These are phyloP conservation scores for Ormyrus nitidulus DNA, from an alignment of 2,888 invertebrate species.

Conservation along the genomic window DNA sequence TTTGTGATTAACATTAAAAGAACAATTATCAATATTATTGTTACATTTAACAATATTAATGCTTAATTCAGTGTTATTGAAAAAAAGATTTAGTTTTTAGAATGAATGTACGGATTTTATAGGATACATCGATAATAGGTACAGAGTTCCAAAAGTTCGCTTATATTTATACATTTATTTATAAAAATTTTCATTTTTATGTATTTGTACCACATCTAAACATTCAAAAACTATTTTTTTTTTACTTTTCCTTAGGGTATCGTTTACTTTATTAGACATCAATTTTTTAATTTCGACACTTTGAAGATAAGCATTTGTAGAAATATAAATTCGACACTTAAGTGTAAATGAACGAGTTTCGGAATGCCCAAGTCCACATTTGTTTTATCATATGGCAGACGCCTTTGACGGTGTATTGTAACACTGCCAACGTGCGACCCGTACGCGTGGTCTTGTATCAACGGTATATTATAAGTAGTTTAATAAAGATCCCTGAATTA, in stretches of 20 bases:
- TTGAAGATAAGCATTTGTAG: constrained; percentile 3
- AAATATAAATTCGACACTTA: background rate
- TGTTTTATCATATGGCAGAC: constrained; percentile 32
- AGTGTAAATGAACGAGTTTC: background rate
- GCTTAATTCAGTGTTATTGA: too few species aligned
- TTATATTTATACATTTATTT: constrained; percentile 13
- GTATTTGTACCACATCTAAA: background rate
- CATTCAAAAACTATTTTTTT: constrained; percentile 6
- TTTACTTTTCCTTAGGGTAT: too few species aligned
- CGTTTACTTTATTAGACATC: too few species aligned
- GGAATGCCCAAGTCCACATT: constrained; percentile 42
- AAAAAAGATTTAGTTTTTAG: too few species aligned
- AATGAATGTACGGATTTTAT: too few species aligned
- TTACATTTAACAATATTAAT: too few species aligned
- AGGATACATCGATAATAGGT: background rate
- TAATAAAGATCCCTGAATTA: constrained; percentile 74
- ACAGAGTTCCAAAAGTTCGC: background rate
- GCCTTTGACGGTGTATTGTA: constrained; percentile 15
- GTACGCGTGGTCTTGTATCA: constrained; percentile 59
- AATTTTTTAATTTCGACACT: background rate
- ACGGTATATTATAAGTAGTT: constrained; percentile 66
- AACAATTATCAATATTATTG: constrained; percentile 12
- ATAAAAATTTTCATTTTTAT: constrained; percentile 22
- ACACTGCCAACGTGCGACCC: background rate
- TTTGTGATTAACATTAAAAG: constrained; percentile 32